Evolutionary conservation across 2,888 invertebrate species (phyloP), one percentile per base, ranked within the genome.

Genomic region (Hyalella azteca): DNA sequence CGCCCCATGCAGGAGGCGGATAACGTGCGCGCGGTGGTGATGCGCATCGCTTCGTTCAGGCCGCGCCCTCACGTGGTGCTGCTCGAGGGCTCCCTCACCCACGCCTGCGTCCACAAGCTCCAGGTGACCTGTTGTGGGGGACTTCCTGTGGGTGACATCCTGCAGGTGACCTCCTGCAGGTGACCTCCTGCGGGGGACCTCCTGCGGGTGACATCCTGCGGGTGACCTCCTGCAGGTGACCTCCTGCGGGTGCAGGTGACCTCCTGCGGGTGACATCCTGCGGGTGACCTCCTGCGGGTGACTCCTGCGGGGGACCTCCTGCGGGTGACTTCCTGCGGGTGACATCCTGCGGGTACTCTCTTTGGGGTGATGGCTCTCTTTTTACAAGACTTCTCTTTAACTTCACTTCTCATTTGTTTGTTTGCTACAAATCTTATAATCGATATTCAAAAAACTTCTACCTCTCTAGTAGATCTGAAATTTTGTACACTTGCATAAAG

Each of bases 21-120:
- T 87, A 96, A 95, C 88, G 89, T 96, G 45, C 91, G 92, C 40
- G 93, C 95, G 85, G 93, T 95, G 41, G 95, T 96, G 4, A 93
- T 93, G 0, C 92, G 97, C 86, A 95, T 98, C 77, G 91, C 92
- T 41, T 92, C 94, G 22, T 90, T 96, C 81, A 92, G 92, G 49
- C 97, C 66, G n/a, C 66, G 92, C 48, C 75, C 98, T 0, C 92
- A 94, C 86, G 91, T 98, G 40, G 93, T 99, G 40, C 89, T 99
- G 49, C 97, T 97, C 0, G 95, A 96, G 87, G 94, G 95, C 85
- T 93, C 93, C 77, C 96, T 96, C 11, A 86, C 93, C 90, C 87
- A 80, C 48, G 45, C 81, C 32, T 79, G 79, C 60, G 60, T 78
- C 39, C 73, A 81, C 26, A 82, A 77, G 32, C 59, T 84, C 3